Conservation (phyloP, 2,888 invertebrate species). For the Orchestes rusci region DNA sequence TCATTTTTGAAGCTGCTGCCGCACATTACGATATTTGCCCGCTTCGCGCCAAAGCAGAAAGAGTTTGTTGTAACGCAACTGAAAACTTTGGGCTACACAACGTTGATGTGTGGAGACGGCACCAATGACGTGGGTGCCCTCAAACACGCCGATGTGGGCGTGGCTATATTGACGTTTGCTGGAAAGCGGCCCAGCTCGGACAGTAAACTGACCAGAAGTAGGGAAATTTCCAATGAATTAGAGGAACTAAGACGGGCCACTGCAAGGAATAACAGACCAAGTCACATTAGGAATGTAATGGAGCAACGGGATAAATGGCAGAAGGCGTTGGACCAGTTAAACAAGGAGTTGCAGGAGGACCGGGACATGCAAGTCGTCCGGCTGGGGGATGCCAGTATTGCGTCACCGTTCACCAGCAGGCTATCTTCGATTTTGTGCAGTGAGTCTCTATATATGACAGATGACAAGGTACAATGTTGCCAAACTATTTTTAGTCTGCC, state of each 20-base stretch:
- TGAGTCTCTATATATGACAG: no score
- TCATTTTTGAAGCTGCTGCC: conserved; percentile 60
- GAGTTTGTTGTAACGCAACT: conserved; percentile 88
- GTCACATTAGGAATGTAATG: conserved; percentile 29
- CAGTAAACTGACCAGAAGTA: conserved; percentile 41
- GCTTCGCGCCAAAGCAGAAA: conserved; percentile 98
- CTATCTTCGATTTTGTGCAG: conserved; percentile 92
- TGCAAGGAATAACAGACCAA: conserved; percentile 31
- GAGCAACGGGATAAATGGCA: conserved; percentile 36
- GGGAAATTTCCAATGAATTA: conserved; percentile 31
- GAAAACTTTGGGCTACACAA: conserved; percentile 79
- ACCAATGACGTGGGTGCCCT: conserved; percentile 99
- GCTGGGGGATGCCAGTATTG: conserved; percentile 97
- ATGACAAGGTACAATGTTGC: no score
- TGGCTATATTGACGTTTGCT: conserved; percentile 80
- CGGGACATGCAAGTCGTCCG: conserved; percentile 86
- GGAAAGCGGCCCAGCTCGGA: no score
- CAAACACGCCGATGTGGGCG: conserved; percentile 97
- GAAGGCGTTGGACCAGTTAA: conserved; percentile 52
- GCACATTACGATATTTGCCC: conserved; percentile 84
- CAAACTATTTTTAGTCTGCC: conserved; percentile 76
- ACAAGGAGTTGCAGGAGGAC: conserved; percentile 82
- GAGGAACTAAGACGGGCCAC: conserved; percentile 17
- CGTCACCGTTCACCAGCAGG: conserved; percentile 98
- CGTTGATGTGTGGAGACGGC: conserved; percentile 99